A percentile compares a stretch with the other conserved stretches of the same genome.
Evolutionary conservation across 2,888 invertebrate species (phyloP).

Genomic region (Ornithoptera alexandrae): DNA sequence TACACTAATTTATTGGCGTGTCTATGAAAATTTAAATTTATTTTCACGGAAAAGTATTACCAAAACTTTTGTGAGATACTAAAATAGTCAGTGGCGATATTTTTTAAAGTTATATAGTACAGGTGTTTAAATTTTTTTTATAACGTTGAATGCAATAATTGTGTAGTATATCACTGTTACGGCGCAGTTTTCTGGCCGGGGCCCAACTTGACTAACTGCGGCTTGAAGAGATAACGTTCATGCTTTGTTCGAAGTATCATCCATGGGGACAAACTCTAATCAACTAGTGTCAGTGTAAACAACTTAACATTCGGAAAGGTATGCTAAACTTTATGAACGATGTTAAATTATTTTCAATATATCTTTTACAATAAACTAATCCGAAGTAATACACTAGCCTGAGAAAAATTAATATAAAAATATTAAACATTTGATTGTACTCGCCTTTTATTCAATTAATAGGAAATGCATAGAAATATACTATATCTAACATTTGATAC

Average conservation of each 20-base stretch:
- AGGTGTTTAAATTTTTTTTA: not conserved
- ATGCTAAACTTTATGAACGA: not conserved
- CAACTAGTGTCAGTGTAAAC: slow-evolving; percentile 19
- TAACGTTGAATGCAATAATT: not conserved
- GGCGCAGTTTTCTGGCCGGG: slow-evolving; percentile 23
- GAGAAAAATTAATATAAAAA: too few species aligned
- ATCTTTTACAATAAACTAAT: too few species aligned
- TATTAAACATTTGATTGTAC: too few species aligned
- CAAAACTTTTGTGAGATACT: not conserved
- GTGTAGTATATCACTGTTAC: slow-evolving; percentile 24
- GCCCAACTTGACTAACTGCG: slow-evolving; percentile 24
- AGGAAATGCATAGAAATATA: too few species aligned
- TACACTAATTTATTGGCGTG: not conserved
- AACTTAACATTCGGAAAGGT: not conserved
- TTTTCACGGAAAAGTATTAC: not conserved
- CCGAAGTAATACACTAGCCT: too few species aligned
- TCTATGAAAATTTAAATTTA: not conserved
- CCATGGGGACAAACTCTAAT: slow-evolving; percentile 1
- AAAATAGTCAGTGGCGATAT: not conserved
- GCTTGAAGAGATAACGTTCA: slow-evolving; percentile 5
- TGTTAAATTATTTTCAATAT: too few species aligned
- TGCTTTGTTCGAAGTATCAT: slow-evolving; percentile 5
- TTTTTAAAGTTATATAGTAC: not conserved
- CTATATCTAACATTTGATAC: too few species aligned
- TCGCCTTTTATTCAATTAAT: too few species aligned